phyloP scores from a whole-genome alignment of 1,140 invertebrate species.

The Cotesia typhae region DNA sequence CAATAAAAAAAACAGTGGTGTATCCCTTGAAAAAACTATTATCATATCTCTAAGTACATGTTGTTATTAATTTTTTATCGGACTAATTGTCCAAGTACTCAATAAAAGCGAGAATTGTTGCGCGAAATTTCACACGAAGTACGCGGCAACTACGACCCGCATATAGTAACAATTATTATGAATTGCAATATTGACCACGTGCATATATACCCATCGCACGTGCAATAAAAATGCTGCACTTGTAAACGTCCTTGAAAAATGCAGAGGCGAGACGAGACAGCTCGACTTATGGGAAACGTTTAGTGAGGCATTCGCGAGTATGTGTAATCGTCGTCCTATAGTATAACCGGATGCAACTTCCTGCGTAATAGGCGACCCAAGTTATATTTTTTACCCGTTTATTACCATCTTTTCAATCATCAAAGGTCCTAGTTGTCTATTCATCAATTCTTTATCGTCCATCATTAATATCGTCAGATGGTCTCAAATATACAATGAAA shows the following conservation, averaged over 20 bases:
- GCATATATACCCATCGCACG: slow-evolving; percentile 21
- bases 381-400: slow-evolving; percentile 35
- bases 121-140: slow-evolving; percentile 19
- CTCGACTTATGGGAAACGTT: slow-evolving; percentile 28
- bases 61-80: too few species aligned
- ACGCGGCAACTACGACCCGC: slow-evolving; percentile 19
- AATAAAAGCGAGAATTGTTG: background rate
- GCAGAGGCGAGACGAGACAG: slow-evolving; percentile 18
- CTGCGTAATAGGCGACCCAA: slow-evolving; percentile 25
- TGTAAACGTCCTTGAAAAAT: slow-evolving; percentile 27
- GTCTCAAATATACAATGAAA: background rate
- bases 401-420: slow-evolving; percentile 35
- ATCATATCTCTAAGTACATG: background rate
- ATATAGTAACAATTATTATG: slow-evolving; percentile 4
- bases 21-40: slow-evolving; percentile 10
- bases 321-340: slow-evolving; percentile 15
- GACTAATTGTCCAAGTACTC: background rate
- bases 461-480: slow-evolving; percentile 1
- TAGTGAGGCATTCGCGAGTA: slow-evolving; percentile 26
- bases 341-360: slow-evolving; percentile 38
- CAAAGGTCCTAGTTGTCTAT: slow-evolving; percentile 8
- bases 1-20: too few species aligned
- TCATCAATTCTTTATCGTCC: background rate
- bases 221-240: slow-evolving; percentile 22
- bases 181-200: slow-evolving; percentile 27